Evolutionary conservation across 2,113 vertebrate genomes (phyloP), one percentile per base, ranked within the genome.

Genomic region (Hippocampus barbouri): DNA sequence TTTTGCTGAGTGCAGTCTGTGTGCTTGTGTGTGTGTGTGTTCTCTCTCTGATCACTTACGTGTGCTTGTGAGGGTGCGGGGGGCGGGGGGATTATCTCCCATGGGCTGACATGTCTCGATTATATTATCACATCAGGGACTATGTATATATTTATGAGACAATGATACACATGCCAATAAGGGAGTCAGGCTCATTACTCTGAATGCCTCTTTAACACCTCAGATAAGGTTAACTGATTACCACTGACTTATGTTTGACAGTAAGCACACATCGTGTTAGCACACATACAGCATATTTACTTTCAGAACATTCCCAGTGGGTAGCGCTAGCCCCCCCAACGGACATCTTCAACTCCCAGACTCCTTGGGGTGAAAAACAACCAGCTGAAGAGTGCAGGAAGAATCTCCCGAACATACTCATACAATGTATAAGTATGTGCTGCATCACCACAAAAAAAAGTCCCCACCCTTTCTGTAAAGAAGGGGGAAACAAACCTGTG

Each of bases 1-100:
- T 88, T 90, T 91, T 81, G 68, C 81, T 79, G 83, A 84, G 80
- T 87, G 83, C 76, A 69, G 82, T 77, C 75, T 80, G 51, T 34
- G 68, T 75, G 60, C 12, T 34, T 38, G 34, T 38, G 34, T 40
- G 73, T 40, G 73, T 63, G 70, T 76, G 75, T 8, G n/a, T 54
- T 69, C 62, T 16, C 64, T 66, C 47, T 66, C 64, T 18, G 38
- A 64, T 64, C 62, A 64, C 20, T 64, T 43, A n/a, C 10, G 9
- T 66, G 61, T 71, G 62, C 21, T 21, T 47, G 65, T 73, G 65
- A 71, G 56, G 15, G 40, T 41, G n/a, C 34, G 5, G 34, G 56
- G 43, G 20, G 64, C 8, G 51, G 18, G 53, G 14, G 51, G 20
- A 38, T 21, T 15, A 27, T 53, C 10, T 40, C 65, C 69, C 60